Percentiles rank a stretch among this genome's conserved stretches.
Conservation (phyloP, 1,140 invertebrate genomes). For the Steinernema feltiae region DNA sequence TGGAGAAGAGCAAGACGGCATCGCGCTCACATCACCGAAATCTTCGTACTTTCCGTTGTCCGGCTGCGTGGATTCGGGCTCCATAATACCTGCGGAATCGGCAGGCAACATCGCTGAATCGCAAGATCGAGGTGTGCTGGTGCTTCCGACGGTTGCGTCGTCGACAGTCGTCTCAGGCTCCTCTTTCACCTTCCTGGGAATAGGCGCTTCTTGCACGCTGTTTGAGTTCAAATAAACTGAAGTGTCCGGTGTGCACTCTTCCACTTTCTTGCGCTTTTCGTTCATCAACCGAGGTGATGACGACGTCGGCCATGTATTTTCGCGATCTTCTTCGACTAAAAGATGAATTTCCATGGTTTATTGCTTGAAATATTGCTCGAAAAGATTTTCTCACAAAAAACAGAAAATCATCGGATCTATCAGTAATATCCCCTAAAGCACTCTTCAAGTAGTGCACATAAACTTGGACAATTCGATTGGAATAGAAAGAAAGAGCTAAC, state of each 20-base stretch:
- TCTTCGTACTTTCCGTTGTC: background rate
- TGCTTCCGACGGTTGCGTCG: background rate
- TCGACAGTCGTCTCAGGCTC: background rate
- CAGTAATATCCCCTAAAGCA: too few species aligned
- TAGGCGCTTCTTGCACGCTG: background rate
- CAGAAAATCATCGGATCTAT: too few species aligned
- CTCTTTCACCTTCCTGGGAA: background rate
- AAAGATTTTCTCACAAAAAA: too few species aligned
- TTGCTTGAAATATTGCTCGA: too few species aligned
- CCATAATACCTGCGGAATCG: too few species aligned
- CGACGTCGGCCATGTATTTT: background rate
- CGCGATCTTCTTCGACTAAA: background rate
- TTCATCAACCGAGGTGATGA: background rate
- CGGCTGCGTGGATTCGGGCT: background rate
- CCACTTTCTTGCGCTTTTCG: background rate
- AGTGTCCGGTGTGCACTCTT: background rate
- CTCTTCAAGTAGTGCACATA: too few species aligned
- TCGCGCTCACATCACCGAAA: background rate
- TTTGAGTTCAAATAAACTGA: background rate
- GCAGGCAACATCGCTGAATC: too few species aligned
- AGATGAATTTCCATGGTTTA: background rate
- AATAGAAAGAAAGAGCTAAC: background rate
- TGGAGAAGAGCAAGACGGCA: background rate
- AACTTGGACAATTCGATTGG: too few species aligned
- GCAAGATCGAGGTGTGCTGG: too few species aligned